Evolutionary conservation across 2,797 vertebrate genomes (phyloP), one percentile per base, ranked within the genome.

Genomic region (Perodicticus potto): DNA sequence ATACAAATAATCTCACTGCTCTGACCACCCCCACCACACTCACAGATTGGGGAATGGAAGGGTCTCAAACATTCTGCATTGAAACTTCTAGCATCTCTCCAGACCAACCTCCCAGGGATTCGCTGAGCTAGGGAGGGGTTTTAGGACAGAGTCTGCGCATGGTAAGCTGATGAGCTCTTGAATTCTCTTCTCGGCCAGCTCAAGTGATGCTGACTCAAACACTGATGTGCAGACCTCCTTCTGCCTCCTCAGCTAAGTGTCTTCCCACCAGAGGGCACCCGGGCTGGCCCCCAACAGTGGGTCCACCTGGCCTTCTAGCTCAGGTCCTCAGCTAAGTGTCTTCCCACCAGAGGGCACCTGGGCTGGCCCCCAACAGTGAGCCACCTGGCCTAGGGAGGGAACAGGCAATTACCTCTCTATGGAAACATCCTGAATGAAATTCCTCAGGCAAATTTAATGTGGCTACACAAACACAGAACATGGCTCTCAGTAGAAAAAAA

Each of bases 21-120:
- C 22, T 55, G n/a, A 7, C 0, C 0, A 22, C 10, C 27, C 7
- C 13, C 4, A 32, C 10, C 72, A 12, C 27, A n/a, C 23, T 37
- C 11, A 12, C 1, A 27, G 5, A 9, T 14, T 16, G 34, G 20
- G 3, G 43, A 57, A n/a, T 14, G 5, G 45, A 3, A 49, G 19
- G 27, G 3, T 55, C 69, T 13, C 7, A 29, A 29, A 19, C 1
- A 5, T 43, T 72, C 9, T 20, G 10, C 5, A 0, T 34, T 57
- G 34, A 10, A 43, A 43, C 19, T 22, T 93, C 19, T 1, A 9
- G 19, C 1, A 3, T 2, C 2, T 9, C 10, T 22, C 53, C 5
- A 11, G 19, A 9, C 32, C 53, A 27, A 10, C 32, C 78, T 32
- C 8, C 65, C 61, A 27, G 27, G 43, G 2, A 3, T 40, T 22